Evolutionary conservation across 1,140 invertebrate species (phyloP).

Genomic region (Pogonomyrmex californicus): DNA sequence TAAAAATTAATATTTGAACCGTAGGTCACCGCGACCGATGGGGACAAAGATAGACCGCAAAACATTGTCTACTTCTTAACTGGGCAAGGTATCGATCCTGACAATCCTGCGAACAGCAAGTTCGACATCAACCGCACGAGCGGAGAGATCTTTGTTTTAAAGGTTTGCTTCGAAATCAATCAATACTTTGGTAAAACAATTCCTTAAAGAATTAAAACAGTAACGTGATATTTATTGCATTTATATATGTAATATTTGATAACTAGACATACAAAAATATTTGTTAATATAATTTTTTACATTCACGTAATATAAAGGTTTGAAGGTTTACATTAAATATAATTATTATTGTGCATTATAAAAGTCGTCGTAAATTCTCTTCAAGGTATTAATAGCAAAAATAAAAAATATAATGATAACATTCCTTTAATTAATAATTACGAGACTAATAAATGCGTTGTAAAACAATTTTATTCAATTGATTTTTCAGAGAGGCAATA

Average conservation of each 20-base stretch:
- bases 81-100: slow-evolving; percentile 97
- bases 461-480: background rate
- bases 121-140: slow-evolving; percentile 98
- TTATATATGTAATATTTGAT: background rate
- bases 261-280: background rate
- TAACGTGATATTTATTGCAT: background rate
- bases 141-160: slow-evolving; percentile 97
- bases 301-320: background rate
- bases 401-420: background rate
- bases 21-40: slow-evolving; percentile 97
- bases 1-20: slow-evolving; percentile 48
- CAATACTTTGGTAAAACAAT: background rate
- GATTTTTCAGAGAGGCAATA: background rate
- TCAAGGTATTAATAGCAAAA: background rate
- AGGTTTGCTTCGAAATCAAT: slow-evolving; percentile 88
- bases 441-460: background rate
- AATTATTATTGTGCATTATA: slow-evolving; percentile 1
- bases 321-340: background rate
- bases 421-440: background rate
- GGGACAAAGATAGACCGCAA: slow-evolving; percentile 97
- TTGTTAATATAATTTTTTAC: background rate
- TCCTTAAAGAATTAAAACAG: background rate
- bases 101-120: slow-evolving; percentile 97
- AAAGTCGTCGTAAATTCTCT: background rate
- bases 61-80: slow-evolving; percentile 99